A percentile compares a stretch with the other conserved stretches of the same genome.
These are phyloP conservation scores for Gasterosteus nipponicus DNA, from an alignment of 2,113 vertebrate species.

Conservation along the genomic window DNA sequence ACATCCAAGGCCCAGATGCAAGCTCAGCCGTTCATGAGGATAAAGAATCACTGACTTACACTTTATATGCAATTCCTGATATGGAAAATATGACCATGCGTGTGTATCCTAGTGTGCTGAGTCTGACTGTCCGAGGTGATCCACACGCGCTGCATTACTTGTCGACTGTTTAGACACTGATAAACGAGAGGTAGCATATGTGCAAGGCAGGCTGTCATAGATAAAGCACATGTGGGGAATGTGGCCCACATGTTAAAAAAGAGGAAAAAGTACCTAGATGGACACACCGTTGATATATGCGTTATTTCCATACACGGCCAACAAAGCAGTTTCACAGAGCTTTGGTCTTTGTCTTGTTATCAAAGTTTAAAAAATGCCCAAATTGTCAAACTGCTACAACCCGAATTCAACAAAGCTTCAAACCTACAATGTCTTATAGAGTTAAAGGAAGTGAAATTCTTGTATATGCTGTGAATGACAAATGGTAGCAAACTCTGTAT, in stretches of 20 bases:
- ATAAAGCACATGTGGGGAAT: conserved; percentile 53
- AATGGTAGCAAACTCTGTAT: conserved; percentile 13
- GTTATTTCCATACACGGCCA: neutral
- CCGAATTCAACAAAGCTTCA: conserved; percentile 18
- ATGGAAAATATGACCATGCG: conserved; percentile 3
- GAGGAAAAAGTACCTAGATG: conserved; percentile 33
- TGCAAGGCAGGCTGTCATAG: conserved; percentile 57
- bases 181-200: conserved; percentile 60
- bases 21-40: conserved; percentile 6
- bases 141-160: conserved; percentile 64
- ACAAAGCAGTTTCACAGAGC: neutral
- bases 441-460: conserved; percentile 24
- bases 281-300: neutral
- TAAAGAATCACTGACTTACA: conserved; percentile 17
- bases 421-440: conserved; percentile 1
- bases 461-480: neutral
- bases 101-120: conserved; percentile 43
- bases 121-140: conserved; percentile 70
- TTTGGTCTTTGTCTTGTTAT: neutral
- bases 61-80: conserved; percentile 18
- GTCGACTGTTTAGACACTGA: conserved; percentile 68
- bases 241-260: conserved; percentile 56
- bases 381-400: neutral
- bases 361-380: neutral
- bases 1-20: conserved; percentile 9